Conservation (phyloP, 2,113 vertebrate genomes). For the Mastomys natalensis region DNA sequence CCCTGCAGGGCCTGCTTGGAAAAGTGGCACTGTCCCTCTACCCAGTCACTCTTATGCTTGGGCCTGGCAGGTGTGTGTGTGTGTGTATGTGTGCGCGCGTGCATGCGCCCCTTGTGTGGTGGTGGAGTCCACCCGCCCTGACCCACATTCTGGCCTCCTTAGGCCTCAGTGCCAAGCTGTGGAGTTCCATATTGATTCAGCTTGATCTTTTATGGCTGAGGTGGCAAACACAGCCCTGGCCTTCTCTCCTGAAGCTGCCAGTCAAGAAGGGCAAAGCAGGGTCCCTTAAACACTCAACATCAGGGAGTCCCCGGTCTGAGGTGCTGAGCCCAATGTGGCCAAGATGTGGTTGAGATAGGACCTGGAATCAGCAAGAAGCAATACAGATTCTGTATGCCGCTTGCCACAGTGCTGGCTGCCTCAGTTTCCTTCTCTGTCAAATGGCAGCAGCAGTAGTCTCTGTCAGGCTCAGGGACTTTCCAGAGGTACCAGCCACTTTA, state of each 20-base stretch:
- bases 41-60: background rate
- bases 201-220: background rate
- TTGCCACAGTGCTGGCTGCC: rapidly evolving
- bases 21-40: background rate
- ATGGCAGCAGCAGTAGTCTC: background rate
- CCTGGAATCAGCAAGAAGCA: background rate
- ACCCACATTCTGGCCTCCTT: background rate
- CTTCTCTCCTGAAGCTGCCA: background rate
- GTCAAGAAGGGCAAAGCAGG: slow-evolving; percentile 81
- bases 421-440: background rate
- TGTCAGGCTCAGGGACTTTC: background rate
- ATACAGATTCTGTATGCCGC: background rate
- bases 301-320: rapidly evolving
- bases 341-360: background rate
- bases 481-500: background rate
- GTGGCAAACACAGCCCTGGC: background rate
- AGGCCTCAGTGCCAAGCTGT: background rate
- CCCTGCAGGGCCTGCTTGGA: background rate
- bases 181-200: background rate
- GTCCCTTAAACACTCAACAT: background rate
- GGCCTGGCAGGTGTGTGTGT: background rate
- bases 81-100: background rate
- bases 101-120: no score
- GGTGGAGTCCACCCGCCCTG: background rate
- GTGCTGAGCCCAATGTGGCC: background rate